Percentiles rank a stretch among this genome's conserved stretches.
Conservation (phyloP, 2,113 vertebrate species). For the Taxidea taxus region DNA sequence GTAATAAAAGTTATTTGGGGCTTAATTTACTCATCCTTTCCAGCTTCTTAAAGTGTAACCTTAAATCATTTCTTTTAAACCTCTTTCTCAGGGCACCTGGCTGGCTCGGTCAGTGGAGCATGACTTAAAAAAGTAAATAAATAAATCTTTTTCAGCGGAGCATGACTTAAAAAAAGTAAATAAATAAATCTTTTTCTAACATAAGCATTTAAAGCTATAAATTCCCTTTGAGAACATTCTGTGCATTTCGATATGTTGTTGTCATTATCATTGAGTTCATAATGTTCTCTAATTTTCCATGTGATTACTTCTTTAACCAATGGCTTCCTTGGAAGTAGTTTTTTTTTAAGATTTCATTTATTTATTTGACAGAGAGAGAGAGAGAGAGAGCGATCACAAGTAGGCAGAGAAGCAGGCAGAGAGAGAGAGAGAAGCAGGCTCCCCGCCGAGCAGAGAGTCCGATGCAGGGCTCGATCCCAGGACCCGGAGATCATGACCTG, state of each 20-base stretch:
- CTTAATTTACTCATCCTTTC: background rate
- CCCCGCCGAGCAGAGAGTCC: too few species aligned
- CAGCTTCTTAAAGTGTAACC: background rate
- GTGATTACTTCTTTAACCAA: background rate
- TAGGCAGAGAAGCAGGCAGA: too few species aligned
- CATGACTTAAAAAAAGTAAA: too few species aligned
- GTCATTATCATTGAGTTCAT: background rate
- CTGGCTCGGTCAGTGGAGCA: background rate
- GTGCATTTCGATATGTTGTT: background rate
- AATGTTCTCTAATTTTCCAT: background rate
- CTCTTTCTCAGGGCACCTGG: background rate
- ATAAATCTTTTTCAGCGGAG: background rate
- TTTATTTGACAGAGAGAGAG: too few species aligned
- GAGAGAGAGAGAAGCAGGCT: too few species aligned
- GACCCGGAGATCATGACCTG: too few species aligned
- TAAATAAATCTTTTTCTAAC: background rate
- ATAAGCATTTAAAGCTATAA: background rate
- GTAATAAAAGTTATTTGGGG: background rate
- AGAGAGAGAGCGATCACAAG: too few species aligned
- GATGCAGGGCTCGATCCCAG: too few species aligned
- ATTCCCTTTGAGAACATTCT: background rate
- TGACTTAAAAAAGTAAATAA: too few species aligned
- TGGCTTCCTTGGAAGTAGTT: background rate
- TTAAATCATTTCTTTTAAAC: background rate
- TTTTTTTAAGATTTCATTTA: too few species aligned